Evolutionary conservation across 2,888 invertebrate genomes (phyloP).

Genomic region (Chrysolina oricalcia): DNA sequence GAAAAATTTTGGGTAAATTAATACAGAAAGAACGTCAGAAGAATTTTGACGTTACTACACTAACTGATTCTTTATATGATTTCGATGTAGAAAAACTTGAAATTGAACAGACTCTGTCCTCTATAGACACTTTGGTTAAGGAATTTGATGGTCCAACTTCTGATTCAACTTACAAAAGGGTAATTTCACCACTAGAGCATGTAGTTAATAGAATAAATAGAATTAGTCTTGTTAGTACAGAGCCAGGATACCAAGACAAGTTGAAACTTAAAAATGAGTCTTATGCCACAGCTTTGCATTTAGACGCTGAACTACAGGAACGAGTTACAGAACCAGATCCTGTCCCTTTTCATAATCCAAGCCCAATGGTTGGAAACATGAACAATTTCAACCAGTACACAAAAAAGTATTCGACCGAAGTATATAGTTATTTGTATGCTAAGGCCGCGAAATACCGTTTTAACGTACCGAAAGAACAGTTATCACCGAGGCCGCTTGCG

Average conservation of each 20-base stretch:
- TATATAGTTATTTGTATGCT: too few species aligned
- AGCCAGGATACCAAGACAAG: background rate
- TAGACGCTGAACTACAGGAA: constrained; percentile 5
- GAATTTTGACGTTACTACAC: too few species aligned
- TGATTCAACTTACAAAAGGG: background rate
- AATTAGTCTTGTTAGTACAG: background rate
- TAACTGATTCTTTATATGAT: too few species aligned
- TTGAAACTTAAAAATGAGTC: constrained; percentile 15
- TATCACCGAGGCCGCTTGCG: too few species aligned
- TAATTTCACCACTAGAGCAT: background rate
- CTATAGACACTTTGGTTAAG: background rate
- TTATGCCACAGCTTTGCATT: background rate
- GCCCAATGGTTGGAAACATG: background rate
- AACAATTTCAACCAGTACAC: too few species aligned
- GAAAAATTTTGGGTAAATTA: background rate
- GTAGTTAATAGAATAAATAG: background rate
- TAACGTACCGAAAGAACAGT: too few species aligned
- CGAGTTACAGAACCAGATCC: background rate
- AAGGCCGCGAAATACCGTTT: too few species aligned
- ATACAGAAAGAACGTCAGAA: background rate
- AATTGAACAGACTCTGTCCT: background rate
- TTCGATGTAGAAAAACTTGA: background rate
- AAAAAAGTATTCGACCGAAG: too few species aligned
- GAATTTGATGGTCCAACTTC: too few species aligned
- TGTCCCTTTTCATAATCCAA: background rate